Evolutionary conservation across 2,797 vertebrate species (phyloP).

Genomic region (Pseudochaenichthys georgianus): DNA sequence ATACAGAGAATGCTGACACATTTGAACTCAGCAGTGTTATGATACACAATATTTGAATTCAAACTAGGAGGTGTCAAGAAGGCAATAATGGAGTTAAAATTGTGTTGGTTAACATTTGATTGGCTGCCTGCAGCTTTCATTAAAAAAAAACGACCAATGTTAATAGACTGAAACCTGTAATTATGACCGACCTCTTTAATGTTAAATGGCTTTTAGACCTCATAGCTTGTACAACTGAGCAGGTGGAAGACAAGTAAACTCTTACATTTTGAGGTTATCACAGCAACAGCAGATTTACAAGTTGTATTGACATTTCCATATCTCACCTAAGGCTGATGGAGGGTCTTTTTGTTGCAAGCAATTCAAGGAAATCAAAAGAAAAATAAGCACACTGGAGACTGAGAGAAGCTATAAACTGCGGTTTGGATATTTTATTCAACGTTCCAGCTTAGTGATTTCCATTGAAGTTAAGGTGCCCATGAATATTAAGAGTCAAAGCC

Average conservation of each 20-base stretch:
- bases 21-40: not conserved
- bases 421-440: slow-evolving; percentile 37
- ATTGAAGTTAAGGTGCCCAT: slow-evolving; percentile 46
- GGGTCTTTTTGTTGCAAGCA: slow-evolving; percentile 24
- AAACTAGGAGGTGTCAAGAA: slow-evolving; percentile 4
- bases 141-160: slow-evolving; percentile 24
- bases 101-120: slow-evolving; percentile 17
- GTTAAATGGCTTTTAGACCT: slow-evolving; percentile 33
- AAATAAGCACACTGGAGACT: slow-evolving; percentile 19
- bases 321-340: slow-evolving; percentile 15
- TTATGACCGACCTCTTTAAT: slow-evolving; percentile 29
- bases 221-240: slow-evolving; percentile 1
- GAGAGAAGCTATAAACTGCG: slow-evolving; percentile 45
- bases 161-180: slow-evolving; percentile 7
- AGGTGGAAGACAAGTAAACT: slow-evolving; percentile 1
- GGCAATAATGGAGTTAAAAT: slow-evolving; percentile 18
- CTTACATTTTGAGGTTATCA: slow-evolving; percentile 20
- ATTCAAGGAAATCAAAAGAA: slow-evolving; percentile 49
- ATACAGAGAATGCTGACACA: not conserved
- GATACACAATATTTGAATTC: slow-evolving; percentile 13
- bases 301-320: slow-evolving; percentile 56
- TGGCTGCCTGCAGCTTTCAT: slow-evolving; percentile 10
- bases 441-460: slow-evolving; percentile 56
- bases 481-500: slow-evolving; percentile 65
- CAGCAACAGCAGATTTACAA: slow-evolving; percentile 22